Conservation (phyloP, 2,888 invertebrate genomes). For the Thereva nobilitata region DNA sequence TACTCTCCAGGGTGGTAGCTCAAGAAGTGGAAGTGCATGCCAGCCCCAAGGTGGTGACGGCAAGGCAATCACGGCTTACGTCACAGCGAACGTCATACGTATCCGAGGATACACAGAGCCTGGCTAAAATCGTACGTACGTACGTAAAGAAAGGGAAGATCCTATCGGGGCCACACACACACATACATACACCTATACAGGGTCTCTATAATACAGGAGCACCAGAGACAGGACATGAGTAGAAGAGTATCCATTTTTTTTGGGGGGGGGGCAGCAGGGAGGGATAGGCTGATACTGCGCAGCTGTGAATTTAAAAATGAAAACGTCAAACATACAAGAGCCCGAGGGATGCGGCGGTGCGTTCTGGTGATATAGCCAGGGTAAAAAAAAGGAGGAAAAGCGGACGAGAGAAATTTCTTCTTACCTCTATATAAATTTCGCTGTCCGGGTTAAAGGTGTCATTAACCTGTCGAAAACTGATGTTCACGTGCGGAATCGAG, state of each 20-base stretch:
- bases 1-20: conserved; percentile 13
- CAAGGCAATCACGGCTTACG: conserved; percentile 22
- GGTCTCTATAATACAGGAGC: not conserved
- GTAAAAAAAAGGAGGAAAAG: conserved; percentile 16
- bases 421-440: conserved; percentile 86
- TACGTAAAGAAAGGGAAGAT: not conserved
- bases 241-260: no score
- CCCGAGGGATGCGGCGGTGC: conserved; percentile 13
- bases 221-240: not conserved
- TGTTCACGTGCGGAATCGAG: conserved; percentile 88
- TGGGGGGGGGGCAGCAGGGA: no score
- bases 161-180: no score
- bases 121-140: conserved; percentile 5
- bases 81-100: conserved; percentile 32
- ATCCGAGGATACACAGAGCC: conserved; percentile 1
- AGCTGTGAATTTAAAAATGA: conserved; percentile 26
- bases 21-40: not conserved
- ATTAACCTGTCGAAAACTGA: conserved; percentile 85
- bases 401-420: no score
- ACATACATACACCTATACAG: no score
- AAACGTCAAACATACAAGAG: conserved; percentile 30
- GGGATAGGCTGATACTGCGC: not conserved
- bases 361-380: not conserved
- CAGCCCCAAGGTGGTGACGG: conserved; percentile 23
- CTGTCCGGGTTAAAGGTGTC: conserved; percentile 89